Conservation (phyloP, 1,140 invertebrate genomes). For the Trypoxylus dichotomus region DNA sequence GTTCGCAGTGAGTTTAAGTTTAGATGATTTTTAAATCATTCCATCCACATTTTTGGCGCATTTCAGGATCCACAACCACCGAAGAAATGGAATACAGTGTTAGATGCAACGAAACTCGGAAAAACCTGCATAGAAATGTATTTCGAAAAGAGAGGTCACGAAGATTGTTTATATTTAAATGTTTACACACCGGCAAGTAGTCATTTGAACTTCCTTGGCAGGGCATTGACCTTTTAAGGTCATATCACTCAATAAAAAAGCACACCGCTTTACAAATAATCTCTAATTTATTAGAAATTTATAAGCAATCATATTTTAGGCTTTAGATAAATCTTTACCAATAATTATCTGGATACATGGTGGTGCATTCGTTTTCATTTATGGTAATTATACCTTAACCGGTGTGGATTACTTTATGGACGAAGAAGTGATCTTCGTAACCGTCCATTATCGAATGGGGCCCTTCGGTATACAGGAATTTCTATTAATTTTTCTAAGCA, state of each 20-base stretch:
- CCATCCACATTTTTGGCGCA: constrained; percentile 6
- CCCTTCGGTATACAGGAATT: constrained; percentile 54
- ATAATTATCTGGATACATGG: constrained; percentile 64
- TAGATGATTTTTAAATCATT: background rate
- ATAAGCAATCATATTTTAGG: background rate
- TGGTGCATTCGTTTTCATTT: constrained; percentile 60
- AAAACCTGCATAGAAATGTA: constrained; percentile 50
- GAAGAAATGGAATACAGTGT: constrained; percentile 35
- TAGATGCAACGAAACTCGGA: constrained; percentile 41
- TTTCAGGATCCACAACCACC: constrained; percentile 35
- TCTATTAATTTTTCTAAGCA: too few relatives aligned
- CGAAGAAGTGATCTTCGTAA: constrained; percentile 66
- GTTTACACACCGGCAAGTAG: constrained; percentile 52
- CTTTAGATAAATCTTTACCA: constrained; percentile 38
- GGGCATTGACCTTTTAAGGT: too few relatives aligned
- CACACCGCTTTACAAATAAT: too few relatives aligned
- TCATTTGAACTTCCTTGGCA: constrained; percentile 42
- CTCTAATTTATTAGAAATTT: too few relatives aligned
- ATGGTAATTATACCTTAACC: constrained; percentile 53
- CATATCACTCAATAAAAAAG: too few relatives aligned
- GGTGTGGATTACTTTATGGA: constrained; percentile 64
- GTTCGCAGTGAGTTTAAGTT: constrained; percentile 42
- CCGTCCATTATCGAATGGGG: constrained; percentile 71
- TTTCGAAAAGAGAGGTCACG: constrained; percentile 33
- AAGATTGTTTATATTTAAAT: constrained; percentile 56